Evolutionary conservation across 1,140 invertebrate species (phyloP).

Genomic region (Drosophila paulistorum): DNA sequence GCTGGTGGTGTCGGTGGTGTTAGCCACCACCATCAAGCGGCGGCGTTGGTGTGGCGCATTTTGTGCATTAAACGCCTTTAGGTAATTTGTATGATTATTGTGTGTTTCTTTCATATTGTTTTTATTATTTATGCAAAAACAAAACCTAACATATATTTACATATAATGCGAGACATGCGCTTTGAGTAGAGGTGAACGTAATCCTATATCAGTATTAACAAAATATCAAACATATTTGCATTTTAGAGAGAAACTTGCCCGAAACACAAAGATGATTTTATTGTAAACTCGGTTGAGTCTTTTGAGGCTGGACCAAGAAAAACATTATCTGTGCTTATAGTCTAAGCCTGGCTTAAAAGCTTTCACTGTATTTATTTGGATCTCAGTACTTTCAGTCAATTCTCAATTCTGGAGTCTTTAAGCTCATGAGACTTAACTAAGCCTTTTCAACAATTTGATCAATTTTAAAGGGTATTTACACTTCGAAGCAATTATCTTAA

Average conservation of each 20-base stretch:
- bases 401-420: too few relatives aligned
- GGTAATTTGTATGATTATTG: conserved; percentile 54
- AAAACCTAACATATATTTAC: conserved; percentile 37
- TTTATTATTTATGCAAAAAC: conserved; percentile 37
- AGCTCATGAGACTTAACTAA: too few relatives aligned
- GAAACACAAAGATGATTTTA: too few relatives aligned
- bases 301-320: too few relatives aligned
- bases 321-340: too few relatives aligned
- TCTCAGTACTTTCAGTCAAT: too few relatives aligned
- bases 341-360: too few relatives aligned
- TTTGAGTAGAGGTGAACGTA: conserved; percentile 29
- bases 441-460: too few relatives aligned
- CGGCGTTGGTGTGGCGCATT: conserved; percentile 41
- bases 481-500: background rate
- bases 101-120: conserved; percentile 8
- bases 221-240: background rate
- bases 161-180: conserved; percentile 49
- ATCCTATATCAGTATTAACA: conserved; percentile 24
- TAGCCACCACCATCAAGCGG: background rate
- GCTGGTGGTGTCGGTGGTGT: conserved; percentile 19
- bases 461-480: background rate
- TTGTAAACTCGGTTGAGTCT: too few relatives aligned
- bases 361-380: too few relatives aligned
- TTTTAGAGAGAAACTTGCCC: too few relatives aligned
- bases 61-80: conserved; percentile 67